A percentile compares a stretch with the other conserved stretches of the same genome.
Evolutionary conservation across 92 coral and sea anemone genomes (phyloP).

Genomic region (Diadumene lineata): DNA sequence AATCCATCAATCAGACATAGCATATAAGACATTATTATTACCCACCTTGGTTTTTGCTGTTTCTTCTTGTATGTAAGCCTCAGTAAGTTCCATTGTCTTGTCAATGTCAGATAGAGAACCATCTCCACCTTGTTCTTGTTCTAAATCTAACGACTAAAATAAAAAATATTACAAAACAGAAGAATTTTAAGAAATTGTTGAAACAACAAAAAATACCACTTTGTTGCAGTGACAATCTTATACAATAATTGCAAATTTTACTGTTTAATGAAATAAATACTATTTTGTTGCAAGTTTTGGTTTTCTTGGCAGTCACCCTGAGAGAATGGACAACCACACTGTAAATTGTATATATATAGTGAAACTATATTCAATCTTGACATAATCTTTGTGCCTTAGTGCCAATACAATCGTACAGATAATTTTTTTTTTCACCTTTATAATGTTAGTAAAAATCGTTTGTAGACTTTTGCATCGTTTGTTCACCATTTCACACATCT

Average conservation of each 20-base stretch:
- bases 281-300: no score
- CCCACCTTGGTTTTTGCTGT: conserved; percentile 58
- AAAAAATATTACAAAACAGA: not conserved
- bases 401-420: no score
- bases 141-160: conserved; percentile 7
- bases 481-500: conserved; percentile 16
- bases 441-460: not conserved
- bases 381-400: no score
- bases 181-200: not conserved
- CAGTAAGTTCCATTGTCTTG: conserved; percentile 36
- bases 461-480: conserved; percentile 3
- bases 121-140: conserved; percentile 1
- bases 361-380: no score
- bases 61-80: conserved; percentile 55
- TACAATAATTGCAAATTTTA: not conserved
- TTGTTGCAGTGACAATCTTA: not conserved
- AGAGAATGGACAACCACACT: no score
- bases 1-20: not conserved
- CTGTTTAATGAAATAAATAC: not conserved
- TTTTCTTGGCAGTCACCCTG: no score
- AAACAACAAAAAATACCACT: no score
- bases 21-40: not conserved
- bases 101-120: conserved; percentile 43
- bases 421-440: not conserved
- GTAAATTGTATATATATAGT: no score